Conservation (phyloP, 2,888 invertebrate genomes). For the Blera fallax region DNA sequence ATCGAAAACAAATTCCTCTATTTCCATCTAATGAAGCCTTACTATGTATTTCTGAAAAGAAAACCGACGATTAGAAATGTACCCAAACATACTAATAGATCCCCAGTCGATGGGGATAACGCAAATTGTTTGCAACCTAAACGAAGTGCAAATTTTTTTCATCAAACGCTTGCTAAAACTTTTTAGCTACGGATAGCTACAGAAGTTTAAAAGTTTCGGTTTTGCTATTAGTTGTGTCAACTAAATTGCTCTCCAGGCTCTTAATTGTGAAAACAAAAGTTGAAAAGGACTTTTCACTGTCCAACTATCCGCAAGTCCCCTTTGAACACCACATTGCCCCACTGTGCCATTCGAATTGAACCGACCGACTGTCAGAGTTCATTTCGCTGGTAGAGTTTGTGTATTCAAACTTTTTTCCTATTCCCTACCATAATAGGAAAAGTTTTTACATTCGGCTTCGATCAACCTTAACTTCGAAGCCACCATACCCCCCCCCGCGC, state of each 20-base stretch:
- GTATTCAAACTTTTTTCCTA: not conserved
- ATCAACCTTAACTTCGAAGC: constrained; percentile 11
- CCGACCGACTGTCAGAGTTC: not conserved
- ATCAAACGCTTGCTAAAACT: not conserved
- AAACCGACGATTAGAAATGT: not conserved
- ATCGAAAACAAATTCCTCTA: no score
- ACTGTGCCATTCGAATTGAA: not conserved
- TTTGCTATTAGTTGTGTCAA: not conserved
- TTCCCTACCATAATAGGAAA: constrained; percentile 33
- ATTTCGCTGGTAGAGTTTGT: not conserved
- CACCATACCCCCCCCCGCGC: not conserved
- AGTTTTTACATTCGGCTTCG: constrained; percentile 28
- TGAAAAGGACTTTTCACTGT: not conserved
- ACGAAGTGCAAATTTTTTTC: no score
- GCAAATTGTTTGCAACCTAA: not conserved
- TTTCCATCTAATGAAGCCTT: no score
- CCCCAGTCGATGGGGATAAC: not conserved
- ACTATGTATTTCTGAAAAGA: not conserved
- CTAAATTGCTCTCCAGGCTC: not conserved
- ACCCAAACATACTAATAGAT: not conserved
- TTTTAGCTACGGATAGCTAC: not conserved
- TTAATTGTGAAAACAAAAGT: not conserved
- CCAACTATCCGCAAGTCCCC: not conserved
- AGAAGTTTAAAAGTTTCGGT: not conserved
- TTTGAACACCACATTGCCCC: not conserved